Conservation (phyloP, 1,140 invertebrate species). For the Drosophila nebulosa region DNA sequence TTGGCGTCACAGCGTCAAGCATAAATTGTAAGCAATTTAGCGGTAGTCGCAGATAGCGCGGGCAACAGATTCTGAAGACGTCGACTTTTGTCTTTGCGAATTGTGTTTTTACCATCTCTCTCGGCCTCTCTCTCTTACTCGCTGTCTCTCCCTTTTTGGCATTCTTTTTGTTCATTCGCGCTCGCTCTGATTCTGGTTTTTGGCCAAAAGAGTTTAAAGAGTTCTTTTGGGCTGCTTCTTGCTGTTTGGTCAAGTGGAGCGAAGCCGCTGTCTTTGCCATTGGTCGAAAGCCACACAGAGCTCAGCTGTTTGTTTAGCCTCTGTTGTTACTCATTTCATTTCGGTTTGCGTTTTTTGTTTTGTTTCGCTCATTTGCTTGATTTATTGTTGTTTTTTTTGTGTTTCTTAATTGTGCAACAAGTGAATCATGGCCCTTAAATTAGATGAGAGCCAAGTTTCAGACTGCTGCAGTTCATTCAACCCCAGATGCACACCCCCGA, state of each 20-base stretch:
- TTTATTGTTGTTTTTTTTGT: slow-evolving; percentile 71
- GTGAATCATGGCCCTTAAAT: slow-evolving; percentile 65
- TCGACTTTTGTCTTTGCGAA: slow-evolving; percentile 59
- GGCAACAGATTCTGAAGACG: slow-evolving; percentile 58
- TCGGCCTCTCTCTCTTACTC: slow-evolving; percentile 28
- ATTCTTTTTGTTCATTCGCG: slow-evolving; percentile 3
- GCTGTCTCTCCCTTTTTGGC: slow-evolving; percentile 11
- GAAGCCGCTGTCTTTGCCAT: slow-evolving; percentile 55
- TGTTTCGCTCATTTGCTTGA: slow-evolving; percentile 66
- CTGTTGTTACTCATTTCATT: slow-evolving; percentile 34
- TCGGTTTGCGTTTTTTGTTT: slow-evolving; percentile 44
- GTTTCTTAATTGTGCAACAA: slow-evolving; percentile 51
- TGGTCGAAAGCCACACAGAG: slow-evolving; percentile 29
- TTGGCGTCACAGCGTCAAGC: slow-evolving; percentile 23
- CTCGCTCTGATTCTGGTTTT: slow-evolving; percentile 56
- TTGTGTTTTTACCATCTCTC: slow-evolving; percentile 42
- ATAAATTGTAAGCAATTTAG: slow-evolving; percentile 51
- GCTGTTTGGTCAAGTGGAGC: slow-evolving; percentile 46
- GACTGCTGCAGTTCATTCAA: slow-evolving; percentile 38
- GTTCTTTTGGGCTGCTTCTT: slow-evolving; percentile 37
- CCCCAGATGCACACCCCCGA: neutral
- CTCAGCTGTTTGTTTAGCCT: slow-evolving; percentile 55
- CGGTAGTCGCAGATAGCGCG: slow-evolving; percentile 5
- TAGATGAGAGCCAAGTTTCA: slow-evolving; percentile 38
- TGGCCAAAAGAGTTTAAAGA: slow-evolving; percentile 51